Evolutionary conservation across 1,140 invertebrate species (phyloP).

Genomic region (Trichonephila clavata): DNA sequence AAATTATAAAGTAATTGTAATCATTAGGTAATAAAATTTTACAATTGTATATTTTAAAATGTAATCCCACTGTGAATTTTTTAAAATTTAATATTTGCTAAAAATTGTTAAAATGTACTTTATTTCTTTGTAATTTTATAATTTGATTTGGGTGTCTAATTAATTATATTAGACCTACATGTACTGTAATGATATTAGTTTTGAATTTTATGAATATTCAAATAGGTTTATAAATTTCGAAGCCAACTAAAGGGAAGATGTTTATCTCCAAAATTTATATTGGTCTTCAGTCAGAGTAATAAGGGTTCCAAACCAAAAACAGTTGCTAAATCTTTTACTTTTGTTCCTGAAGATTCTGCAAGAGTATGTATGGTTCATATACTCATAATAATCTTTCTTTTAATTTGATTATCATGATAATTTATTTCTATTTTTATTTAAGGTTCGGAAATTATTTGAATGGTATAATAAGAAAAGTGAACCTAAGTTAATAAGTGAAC

Average conservation of each 20-base stretch:
- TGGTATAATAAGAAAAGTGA: conserved; percentile 60
- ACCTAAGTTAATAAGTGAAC: conserved; percentile 68
- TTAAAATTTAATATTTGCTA: too few species aligned
- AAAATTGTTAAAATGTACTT: too few species aligned
- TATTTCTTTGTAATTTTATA: too few species aligned
- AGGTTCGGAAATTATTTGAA: conserved; percentile 61
- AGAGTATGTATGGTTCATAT: conserved; percentile 7
- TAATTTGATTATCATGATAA: background rate
- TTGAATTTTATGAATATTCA: background rate
- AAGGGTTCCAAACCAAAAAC: conserved; percentile 51
- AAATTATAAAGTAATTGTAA: too few species aligned
- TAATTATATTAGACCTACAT: background rate
- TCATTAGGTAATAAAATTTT: too few species aligned
- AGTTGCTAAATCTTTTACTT: conserved; percentile 71
- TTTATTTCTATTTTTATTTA: background rate
- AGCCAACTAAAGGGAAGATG: conserved; percentile 53
- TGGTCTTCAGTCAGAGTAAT: conserved; percentile 59
- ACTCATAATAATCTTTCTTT: background rate
- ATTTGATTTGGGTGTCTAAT: background rate
- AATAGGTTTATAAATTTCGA: conserved; percentile 67
- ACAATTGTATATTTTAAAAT: too few species aligned
- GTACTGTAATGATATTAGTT: background rate
- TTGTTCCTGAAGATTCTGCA: conserved; percentile 28
- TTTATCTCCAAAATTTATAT: conserved; percentile 52
- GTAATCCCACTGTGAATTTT: too few species aligned